phyloP scores from a whole-genome alignment of 2,113 vertebrate genomes.

The Suricata suricatta region DNA sequence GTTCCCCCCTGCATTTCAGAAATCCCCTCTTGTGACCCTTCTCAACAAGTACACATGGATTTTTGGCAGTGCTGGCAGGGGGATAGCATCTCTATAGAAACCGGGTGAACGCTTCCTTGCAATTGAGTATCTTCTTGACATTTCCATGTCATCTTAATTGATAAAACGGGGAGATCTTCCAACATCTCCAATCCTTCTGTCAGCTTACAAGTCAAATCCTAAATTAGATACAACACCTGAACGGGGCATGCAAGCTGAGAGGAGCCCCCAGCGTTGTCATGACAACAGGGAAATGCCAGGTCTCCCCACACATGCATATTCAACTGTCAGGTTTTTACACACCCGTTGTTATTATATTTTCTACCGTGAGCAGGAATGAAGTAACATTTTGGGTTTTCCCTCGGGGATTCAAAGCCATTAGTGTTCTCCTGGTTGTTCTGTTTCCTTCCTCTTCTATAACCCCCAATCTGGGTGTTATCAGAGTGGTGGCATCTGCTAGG shows the following conservation, averaged over 20 bases:
- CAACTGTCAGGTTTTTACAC: neutral
- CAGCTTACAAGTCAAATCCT: neutral
- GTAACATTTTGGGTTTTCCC: conserved; percentile 35
- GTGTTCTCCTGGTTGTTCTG: neutral
- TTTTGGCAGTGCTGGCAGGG: neutral
- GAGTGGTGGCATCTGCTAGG: neutral
- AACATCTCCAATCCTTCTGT: neutral
- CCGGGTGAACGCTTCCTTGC: neutral
- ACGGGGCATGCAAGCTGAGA: neutral
- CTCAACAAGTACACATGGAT: neutral
- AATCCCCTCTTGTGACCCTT: neutral
- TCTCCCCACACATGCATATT: conserved; percentile 41
- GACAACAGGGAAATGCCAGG: conserved; percentile 55
- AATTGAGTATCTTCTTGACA: neutral
- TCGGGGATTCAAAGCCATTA: neutral
- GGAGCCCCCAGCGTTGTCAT: conserved; percentile 51
- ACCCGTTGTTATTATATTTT: conserved; percentile 8
- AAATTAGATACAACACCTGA: conserved; percentile 39
- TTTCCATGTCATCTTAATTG: neutral
- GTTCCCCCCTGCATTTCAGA: neutral
- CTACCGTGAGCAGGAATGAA: neutral
- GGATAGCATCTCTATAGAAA: conserved; percentile 36
- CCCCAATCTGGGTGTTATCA: neutral
- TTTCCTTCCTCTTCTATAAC: neutral
- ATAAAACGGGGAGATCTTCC: conserved; percentile 9